A percentile compares a stretch with the other conserved stretches of the same genome.
Evolutionary conservation across 2,888 invertebrate species (phyloP).

Genomic region (Drosophila borborema): DNA sequence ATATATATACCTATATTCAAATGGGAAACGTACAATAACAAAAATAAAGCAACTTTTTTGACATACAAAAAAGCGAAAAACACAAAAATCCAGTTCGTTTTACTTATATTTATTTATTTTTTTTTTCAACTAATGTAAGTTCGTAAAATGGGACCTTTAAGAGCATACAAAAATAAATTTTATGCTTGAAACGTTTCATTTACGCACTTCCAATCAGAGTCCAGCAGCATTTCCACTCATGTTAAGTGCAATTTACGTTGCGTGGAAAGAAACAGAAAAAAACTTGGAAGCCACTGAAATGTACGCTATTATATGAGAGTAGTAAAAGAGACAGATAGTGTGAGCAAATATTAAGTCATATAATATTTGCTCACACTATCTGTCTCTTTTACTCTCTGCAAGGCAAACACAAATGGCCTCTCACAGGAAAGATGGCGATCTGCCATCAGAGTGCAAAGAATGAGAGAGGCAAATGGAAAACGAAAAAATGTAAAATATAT

Average conservation of each 20-base stretch:
- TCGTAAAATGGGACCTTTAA: not conserved
- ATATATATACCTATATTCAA: slow-evolving; percentile 48
- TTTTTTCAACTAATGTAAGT: not conserved
- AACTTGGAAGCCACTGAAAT: not conserved
- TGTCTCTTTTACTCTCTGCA: not conserved
- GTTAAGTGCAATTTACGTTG: not conserved
- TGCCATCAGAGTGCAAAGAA: too few species aligned
- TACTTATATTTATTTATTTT: not conserved
- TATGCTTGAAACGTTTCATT: not conserved
- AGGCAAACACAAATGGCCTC: not conserved
- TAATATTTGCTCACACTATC: not conserved
- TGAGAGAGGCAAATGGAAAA: too few species aligned
- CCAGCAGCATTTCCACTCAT: not conserved
- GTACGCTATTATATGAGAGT: not conserved
- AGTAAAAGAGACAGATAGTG: too few species aligned
- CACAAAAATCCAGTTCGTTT: slow-evolving; percentile 20
- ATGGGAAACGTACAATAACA: slow-evolving; percentile 62
- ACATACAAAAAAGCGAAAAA: slow-evolving; percentile 74
- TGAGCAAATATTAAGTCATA: too few species aligned
- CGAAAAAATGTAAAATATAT: too few species aligned
- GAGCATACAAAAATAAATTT: not conserved
- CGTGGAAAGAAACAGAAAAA: not conserved
- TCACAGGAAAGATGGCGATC: not conserved
- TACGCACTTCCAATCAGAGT: not conserved
- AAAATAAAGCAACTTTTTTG: slow-evolving; percentile 69